phyloP scores from a whole-genome alignment of 1,140 invertebrate species.

The Pogonomyrmex barbatus region DNA sequence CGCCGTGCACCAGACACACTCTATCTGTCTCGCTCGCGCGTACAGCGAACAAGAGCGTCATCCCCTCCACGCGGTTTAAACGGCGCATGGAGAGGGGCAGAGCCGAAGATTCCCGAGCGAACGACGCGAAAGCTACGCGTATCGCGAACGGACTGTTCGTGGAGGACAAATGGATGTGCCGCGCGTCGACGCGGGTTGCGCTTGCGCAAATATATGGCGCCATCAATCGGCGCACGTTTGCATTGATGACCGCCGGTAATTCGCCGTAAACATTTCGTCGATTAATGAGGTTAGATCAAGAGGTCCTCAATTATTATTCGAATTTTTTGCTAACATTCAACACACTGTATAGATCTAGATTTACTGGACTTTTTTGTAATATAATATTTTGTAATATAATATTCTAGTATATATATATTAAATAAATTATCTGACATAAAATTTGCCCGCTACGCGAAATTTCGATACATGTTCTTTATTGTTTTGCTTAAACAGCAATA shows the following conservation, averaged over 20 bases:
- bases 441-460: neutral
- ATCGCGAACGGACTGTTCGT: conserved; percentile 50
- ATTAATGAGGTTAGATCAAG: neutral
- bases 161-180: conserved; percentile 3
- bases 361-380: neutral
- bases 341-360: neutral
- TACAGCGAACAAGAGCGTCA: conserved; percentile 48
- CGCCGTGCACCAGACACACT: conserved; percentile 57
- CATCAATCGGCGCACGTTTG: conserved; percentile 24
- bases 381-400: neutral
- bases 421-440: neutral
- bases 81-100: neutral
- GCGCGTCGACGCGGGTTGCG: neutral
- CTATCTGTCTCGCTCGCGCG: conserved; percentile 65
- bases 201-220: conserved; percentile 53
- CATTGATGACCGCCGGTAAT: conserved; percentile 52
- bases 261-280: too few species aligned
- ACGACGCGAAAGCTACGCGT: conserved; percentile 49
- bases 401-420: neutral
- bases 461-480: neutral
- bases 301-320: neutral
- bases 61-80: conserved; percentile 31
- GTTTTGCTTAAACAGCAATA: neutral
- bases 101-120: conserved; percentile 53
- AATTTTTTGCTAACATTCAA: neutral